Evolutionary conservation across 2,113 vertebrate species (phyloP).

Genomic region (Archilochus colubris): DNA sequence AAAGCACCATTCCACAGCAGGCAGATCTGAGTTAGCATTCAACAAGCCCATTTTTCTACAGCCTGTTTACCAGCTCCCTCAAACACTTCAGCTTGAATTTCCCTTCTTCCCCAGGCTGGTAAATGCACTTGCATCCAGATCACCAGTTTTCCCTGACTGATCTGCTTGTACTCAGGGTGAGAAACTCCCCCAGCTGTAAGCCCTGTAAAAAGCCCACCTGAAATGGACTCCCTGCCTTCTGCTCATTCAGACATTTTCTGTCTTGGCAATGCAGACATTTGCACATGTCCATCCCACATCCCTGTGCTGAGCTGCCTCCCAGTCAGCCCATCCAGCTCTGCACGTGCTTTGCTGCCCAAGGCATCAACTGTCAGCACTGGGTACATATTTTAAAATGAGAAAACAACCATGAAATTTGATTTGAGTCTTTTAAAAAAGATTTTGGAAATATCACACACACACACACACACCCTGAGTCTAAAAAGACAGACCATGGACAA

Average conservation of each 20-base stretch:
- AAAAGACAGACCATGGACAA: not conserved
- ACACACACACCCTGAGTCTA: not conserved
- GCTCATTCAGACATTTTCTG: not conserved
- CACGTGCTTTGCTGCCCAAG: slow-evolving; percentile 50
- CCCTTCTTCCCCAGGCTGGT: not conserved
- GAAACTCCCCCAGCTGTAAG: not conserved
- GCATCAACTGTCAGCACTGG: slow-evolving; percentile 54
- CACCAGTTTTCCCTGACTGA: not conserved
- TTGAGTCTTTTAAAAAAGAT: not conserved
- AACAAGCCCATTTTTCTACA: slow-evolving; percentile 10
- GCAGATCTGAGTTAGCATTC: not conserved
- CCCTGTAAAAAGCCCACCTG: not conserved
- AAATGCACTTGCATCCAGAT: not conserved
- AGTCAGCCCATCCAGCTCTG: not conserved
- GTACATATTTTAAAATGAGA: slow-evolving; percentile 34
- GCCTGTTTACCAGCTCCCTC: not conserved
- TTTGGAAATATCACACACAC: slow-evolving; percentile 22
- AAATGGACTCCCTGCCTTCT: not conserved
- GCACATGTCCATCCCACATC: not conserved
- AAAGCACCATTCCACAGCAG: not conserved
- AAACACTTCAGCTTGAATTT: not conserved
- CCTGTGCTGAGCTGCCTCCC: not conserved
- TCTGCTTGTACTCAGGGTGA: not conserved
- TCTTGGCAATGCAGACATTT: not conserved
- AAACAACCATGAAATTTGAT: slow-evolving; percentile 43